Evolutionary conservation across 2,797 vertebrate genomes (phyloP), one percentile per base, ranked within the genome.

Genomic region (Pitangus sulphuratus): DNA sequence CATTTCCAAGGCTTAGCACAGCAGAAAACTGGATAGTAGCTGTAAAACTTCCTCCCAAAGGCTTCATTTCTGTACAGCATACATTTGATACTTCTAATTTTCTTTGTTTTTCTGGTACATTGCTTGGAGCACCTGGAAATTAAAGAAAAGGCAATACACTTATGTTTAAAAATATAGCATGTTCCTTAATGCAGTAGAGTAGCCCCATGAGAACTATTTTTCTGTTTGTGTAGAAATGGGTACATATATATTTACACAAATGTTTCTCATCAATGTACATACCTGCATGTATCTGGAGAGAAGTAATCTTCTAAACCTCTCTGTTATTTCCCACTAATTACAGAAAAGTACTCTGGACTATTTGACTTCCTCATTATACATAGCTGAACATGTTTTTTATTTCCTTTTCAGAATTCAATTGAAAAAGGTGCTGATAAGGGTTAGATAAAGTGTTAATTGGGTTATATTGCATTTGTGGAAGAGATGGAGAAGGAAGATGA

Each of bases 401-500:
- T 94, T 90, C 47, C 66, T 93, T 76, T 82, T 70, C 47, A 58
- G 51, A 92, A 61, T 4, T 76, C 42, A 21, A 69, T 86, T 90
- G 77, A 82, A 68, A 53, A 84, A 90, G 84, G 66, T 87, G 39
- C 42, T 79, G 74, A 72, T 92, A 79, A 93, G 69, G 54, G 70
- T 79, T 95, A 79, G 89, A 72, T 90, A 69, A 18, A 65, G 58
- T 89, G 70, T 87, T 89, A 94, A 87, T 90, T 95, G 58, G 47
- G 54, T 90, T 89, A 69, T 45, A 37, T 9, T 89, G 39, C 72
- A n/a, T 89, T 87, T 90, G 47, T 21, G 22, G 78, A 35, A 70
- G 71, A 86, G 11, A 60, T 53, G 24, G 53, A 72, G 54, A 53
- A 61, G 20, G 39, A 89, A 72, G 64, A 62, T 24, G 25, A 71